phyloP scores from a whole-genome alignment of 2,888 invertebrate genomes.

The Philereme transversata region DNA sequence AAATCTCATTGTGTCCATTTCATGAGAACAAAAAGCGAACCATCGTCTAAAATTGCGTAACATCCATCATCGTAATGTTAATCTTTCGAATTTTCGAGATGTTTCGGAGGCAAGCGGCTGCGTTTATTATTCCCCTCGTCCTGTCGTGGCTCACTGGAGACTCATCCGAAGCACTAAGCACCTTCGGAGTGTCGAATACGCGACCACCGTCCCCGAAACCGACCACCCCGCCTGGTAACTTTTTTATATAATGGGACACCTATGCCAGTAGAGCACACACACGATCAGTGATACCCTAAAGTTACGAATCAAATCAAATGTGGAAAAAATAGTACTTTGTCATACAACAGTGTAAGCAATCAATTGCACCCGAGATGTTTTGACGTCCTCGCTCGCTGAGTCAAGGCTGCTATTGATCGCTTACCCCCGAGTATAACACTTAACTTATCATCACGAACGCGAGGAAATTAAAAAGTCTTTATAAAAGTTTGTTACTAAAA shows the following conservation, averaged over 20 bases:
- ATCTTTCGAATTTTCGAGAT: constrained; percentile 57
- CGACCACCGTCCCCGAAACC: constrained; percentile 81
- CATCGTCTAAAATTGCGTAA: too few species aligned
- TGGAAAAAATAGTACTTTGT: too few species aligned
- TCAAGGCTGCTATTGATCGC: too few species aligned
- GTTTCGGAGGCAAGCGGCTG: constrained; percentile 65
- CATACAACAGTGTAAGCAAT: too few species aligned
- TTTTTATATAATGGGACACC: constrained; percentile 70
- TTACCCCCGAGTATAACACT: too few species aligned
- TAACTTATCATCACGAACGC: too few species aligned
- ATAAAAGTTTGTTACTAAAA: too few species aligned
- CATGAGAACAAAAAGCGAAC: too few species aligned
- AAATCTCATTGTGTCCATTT: neutral
- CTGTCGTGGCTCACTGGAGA: constrained; percentile 68
- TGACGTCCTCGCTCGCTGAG: too few species aligned
- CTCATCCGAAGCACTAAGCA: constrained; percentile 86
- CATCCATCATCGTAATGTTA: constrained; percentile 23
- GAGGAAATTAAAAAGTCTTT: too few species aligned
- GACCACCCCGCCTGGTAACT: constrained; percentile 84
- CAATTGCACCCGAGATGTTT: too few species aligned
- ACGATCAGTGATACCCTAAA: constrained; percentile 35
- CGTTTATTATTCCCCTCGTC: constrained; percentile 61
- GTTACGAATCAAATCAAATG: constrained; percentile 2
- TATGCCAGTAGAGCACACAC: constrained; percentile 25
- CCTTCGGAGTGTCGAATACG: constrained; percentile 87